Conservation (phyloP, 2,888 invertebrate genomes). For the Plebejus anna region DNA sequence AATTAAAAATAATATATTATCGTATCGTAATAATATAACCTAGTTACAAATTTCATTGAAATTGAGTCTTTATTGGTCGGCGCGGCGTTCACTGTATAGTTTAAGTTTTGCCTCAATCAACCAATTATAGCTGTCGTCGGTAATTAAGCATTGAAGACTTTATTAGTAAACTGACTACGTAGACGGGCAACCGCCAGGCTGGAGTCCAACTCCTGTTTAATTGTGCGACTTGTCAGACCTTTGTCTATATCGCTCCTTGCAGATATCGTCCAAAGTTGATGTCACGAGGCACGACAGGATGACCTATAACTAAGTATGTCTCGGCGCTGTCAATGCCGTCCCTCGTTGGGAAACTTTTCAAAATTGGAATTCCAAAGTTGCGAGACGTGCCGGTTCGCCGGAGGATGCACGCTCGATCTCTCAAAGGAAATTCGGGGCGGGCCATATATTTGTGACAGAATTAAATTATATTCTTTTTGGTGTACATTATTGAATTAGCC, state of each 20-base stretch:
- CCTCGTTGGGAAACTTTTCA: conserved; percentile 77
- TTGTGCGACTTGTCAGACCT: conserved; percentile 23
- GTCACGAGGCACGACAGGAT: background rate
- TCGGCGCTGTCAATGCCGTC: conserved; percentile 74
- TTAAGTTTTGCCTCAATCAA: conserved; percentile 9
- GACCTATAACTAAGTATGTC: conserved; percentile 49
- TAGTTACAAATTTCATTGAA: background rate
- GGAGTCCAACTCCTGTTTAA: conserved; percentile 3
- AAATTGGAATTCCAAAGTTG: conserved; percentile 79
- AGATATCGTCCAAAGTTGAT: conserved; percentile 9
- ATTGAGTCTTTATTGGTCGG: background rate
- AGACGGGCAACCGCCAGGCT: background rate
- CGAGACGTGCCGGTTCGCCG: conserved; percentile 69
- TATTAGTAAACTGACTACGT: background rate
- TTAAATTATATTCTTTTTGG: conserved; percentile 69
- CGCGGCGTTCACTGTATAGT: background rate
- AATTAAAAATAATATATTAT: too few species aligned
- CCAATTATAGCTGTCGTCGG: conserved; percentile 16
- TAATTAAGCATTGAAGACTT: conserved; percentile 14
- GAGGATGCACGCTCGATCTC: conserved; percentile 67
- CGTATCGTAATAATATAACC: background rate
- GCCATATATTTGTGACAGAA: conserved; percentile 61
- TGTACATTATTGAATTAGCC: conserved; percentile 70
- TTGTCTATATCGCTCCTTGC: conserved; percentile 17
- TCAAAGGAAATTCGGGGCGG: conserved; percentile 77